Conservation (phyloP, 2,113 vertebrate genomes). For the Oncorhynchus kisutch region DNA sequence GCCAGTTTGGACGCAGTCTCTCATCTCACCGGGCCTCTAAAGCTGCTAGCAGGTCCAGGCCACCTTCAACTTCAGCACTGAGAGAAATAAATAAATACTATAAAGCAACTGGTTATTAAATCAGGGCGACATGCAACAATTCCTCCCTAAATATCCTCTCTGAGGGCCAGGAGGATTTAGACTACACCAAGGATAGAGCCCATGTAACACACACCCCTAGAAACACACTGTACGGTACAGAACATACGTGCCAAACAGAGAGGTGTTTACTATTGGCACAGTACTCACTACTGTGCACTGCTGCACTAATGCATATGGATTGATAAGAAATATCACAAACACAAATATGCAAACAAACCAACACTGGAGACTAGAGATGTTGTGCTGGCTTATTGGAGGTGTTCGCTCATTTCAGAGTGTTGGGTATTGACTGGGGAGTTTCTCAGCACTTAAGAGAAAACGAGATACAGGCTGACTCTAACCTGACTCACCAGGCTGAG, state of each 20-base stretch:
- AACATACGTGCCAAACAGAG: not conserved
- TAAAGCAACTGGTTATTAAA: not conserved
- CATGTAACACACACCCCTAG: not conserved
- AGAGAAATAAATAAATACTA: not conserved
- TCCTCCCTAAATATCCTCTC: not conserved
- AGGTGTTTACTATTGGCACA: not conserved
- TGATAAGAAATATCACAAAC: too few relatives aligned
- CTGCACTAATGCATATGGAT: too few relatives aligned
- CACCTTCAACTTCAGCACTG: not conserved
- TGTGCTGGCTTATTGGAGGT: conserved; percentile 5
- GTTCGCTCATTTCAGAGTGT: conserved; percentile 13
- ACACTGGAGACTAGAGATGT: too few relatives aligned
- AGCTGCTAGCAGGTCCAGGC: conserved; percentile 1
- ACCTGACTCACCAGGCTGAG: too few relatives aligned
- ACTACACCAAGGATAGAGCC: not conserved
- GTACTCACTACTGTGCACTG: not conserved
- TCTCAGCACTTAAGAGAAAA: too few relatives aligned
- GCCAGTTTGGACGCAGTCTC: not conserved
- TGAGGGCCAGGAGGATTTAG: not conserved
- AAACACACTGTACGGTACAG: not conserved
- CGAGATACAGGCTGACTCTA: too few relatives aligned
- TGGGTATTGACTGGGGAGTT: not conserved
- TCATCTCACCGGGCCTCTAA: not conserved
- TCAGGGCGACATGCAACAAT: not conserved
- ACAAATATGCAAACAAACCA: too few relatives aligned